Evolutionary conservation across 2,113 vertebrate species (phyloP).

Genomic region (Eurystomus gularis): DNA sequence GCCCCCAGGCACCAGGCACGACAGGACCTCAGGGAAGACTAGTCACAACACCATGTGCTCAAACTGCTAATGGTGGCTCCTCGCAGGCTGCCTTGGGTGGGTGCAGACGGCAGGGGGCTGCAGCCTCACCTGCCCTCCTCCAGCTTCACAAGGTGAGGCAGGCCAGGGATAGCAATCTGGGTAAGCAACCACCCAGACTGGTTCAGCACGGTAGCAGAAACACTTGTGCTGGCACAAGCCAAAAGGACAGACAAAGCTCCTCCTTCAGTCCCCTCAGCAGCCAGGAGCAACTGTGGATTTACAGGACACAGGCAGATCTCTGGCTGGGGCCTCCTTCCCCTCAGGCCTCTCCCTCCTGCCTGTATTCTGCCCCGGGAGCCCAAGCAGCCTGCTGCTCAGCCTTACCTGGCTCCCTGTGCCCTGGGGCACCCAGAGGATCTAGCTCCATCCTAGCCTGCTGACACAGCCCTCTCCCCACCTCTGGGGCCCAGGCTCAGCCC

Average conservation of each 20-base stretch:
- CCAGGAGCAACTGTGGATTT: not conserved
- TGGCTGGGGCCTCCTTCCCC: not conserved
- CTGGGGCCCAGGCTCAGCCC: not conserved
- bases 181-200: not conserved
- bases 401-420: not conserved
- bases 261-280: not conserved
- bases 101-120: not conserved
- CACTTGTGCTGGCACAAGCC: not conserved
- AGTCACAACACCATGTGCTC: not conserved
- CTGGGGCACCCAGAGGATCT: not conserved
- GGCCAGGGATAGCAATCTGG: not conserved
- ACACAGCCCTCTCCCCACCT: not conserved
- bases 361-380: not conserved
- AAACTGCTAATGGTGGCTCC: not conserved
- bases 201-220: not conserved
- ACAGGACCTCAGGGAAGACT: not conserved
- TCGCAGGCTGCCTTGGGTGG: rapidly evolving
- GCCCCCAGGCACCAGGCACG: rapidly evolving
- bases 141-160: rapidly evolving
- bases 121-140: not conserved
- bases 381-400: not conserved
- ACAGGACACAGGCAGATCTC: rapidly evolving
- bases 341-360: not conserved
- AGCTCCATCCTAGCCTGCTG: not conserved
- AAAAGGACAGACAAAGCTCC: not conserved